phyloP scores from a whole-genome alignment of 2,113 vertebrate genomes.

The Lampris megalopsis region DNA sequence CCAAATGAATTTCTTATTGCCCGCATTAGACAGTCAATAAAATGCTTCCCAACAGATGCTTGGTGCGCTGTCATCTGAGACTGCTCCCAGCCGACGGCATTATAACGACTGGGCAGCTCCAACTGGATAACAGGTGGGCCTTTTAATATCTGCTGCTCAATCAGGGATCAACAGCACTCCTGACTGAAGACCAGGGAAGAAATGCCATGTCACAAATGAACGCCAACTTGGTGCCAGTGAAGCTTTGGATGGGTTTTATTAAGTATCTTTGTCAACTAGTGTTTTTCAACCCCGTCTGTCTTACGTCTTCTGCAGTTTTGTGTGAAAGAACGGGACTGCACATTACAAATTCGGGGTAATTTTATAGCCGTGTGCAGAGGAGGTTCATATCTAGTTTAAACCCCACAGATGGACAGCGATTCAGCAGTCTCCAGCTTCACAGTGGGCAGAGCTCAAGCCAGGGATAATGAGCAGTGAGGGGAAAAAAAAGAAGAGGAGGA shows the following conservation, averaged over 20 bases:
- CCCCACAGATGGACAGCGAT: conserved; percentile 80
- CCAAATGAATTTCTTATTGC: background rate
- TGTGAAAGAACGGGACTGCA: conserved; percentile 39
- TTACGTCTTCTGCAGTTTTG: conserved; percentile 41
- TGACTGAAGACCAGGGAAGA: conserved; percentile 39
- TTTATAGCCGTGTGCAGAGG: conserved; percentile 57
- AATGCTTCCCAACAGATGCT: conserved; percentile 18
- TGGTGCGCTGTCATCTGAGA: background rate
- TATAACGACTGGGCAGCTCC: conserved; percentile 18
- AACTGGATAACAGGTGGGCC: conserved; percentile 36
- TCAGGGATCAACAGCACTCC: conserved; percentile 35
- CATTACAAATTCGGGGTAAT: conserved; percentile 70
- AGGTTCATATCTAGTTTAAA: conserved; percentile 58
- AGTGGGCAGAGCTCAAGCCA: conserved; percentile 58
- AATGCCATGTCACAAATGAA: conserved; percentile 46
- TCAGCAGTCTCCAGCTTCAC: conserved; percentile 56
- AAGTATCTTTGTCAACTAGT: conserved; percentile 50
- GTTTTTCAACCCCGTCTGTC: conserved; percentile 26
- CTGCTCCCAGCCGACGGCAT: conserved; percentile 8
- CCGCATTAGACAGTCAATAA: conserved; percentile 17
- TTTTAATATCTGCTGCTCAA: conserved; percentile 36
- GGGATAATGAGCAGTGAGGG: conserved; percentile 70
- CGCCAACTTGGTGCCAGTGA: conserved; percentile 54
- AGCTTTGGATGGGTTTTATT: conserved; percentile 47
- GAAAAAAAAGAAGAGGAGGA: conserved; percentile 23